Evolutionary conservation across 2,797 vertebrate genomes (phyloP), one percentile per base, ranked within the genome.

Genomic region (Glyptemys insculpta): DNA sequence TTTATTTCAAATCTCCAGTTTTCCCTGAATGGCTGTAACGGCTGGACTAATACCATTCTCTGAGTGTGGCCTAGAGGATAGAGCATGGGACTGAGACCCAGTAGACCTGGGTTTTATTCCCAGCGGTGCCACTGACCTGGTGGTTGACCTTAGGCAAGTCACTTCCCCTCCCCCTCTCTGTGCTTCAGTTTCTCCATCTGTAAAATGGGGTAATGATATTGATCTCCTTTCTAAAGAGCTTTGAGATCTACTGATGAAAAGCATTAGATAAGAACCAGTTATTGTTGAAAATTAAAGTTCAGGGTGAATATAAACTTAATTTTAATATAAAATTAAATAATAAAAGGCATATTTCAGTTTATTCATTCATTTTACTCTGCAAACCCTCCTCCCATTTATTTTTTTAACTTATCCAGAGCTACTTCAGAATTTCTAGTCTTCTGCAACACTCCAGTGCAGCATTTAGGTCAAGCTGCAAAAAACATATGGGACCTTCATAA

Each of bases 401-500:
- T 41, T 41, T 27, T 27, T 59, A 93, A 79, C 29, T 72, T 86
- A 49, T 23, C 6, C 83, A 37, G 88, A 89, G 68, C 18, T 12
- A 2, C 54, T 31, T 82, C 65, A 83, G 74, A 83, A 25, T 3
- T 5, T 74, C 84, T 1, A 5, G 76, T 79, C 41, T 86, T 68
- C 5, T 68, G 18, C 19, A 27, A 31, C 47, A 10, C 74, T 78
- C 14, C 27, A 31, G 27, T 8, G 4, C 1, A 0, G 3, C 14
- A 53, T 76, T 94, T 83, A 49, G 1, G 18, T 72, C 31, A 87
- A 72, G n/a, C 11, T 15, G 5, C 31, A 52, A 3, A 31, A n/a
- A 86, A 8, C 79, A 27, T 47, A 16, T 82, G 80, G 85, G 25
- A 72, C 18, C 83, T 84, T 54, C 65, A 5, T 5, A 21, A 12